Evolutionary conservation across 2,888 invertebrate genomes (phyloP), one percentile per base, ranked within the genome.

Genomic region (Altica lythri): DNA sequence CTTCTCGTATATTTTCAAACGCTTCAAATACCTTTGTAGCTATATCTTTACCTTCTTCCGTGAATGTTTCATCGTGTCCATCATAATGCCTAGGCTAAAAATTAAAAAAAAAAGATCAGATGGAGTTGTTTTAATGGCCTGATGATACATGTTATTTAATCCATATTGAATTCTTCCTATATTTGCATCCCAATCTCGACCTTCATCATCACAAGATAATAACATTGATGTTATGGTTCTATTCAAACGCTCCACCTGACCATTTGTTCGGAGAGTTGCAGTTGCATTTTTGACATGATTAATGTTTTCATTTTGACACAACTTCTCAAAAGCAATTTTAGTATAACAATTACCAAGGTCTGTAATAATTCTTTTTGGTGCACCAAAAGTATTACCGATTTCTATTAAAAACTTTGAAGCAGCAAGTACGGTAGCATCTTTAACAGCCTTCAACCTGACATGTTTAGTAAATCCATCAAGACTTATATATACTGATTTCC

Each of bases 181-280:
- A 8, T 18, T 18, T 8, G 59, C 47, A 42, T 67, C 64, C 65
- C 67, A 66, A 27, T 52, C 50, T n/a, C 18, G 45, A 55, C 64
- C 67, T 8, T 62, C 56, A 2, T 57, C 51, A 8, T 47, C 44
- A 4, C 56, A 55, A 5, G 63, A 42, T n/a, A 43, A 29, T 4
- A 63, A n/a, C 2, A 58, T 47, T 5, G 57, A 38, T 17, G 66
- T 53, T 32, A 62, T 63, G 1, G 53, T 45, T 1, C 62, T 16
- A 54, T 67, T 68, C 38, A 56, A 52, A 19, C 63, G 32, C 42
- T 67, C 66, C 2, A 65, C 67, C 49, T 68, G 66, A 1, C 66
- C 68, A 35, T 68, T 68, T 1, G 68, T 66, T 10, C 67, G 18
- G 4, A 64, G 64, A 14, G 68, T 67, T 1, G 68, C 59, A 2